Conservation (phyloP, 2,888 invertebrate genomes). For the Apotomis betuletana region DNA sequence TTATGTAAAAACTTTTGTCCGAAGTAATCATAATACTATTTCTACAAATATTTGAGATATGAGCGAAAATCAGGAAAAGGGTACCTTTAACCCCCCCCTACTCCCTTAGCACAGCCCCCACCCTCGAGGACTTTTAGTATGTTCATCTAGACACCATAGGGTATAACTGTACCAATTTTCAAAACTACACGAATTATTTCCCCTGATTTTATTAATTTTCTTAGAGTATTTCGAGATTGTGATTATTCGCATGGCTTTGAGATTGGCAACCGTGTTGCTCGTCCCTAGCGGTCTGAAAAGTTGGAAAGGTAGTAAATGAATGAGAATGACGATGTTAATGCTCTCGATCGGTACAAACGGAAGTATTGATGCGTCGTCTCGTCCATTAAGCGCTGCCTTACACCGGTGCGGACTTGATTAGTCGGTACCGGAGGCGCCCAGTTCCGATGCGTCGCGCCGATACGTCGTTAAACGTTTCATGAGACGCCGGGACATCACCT, state of each 20-base stretch:
- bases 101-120: too few relatives aligned
- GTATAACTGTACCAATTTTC: too few relatives aligned
- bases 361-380: conserved; percentile 27
- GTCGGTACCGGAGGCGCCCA: not conserved
- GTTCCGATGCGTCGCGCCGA: conserved; percentile 56
- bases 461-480: conserved; percentile 79
- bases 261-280: not conserved
- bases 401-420: conserved; percentile 11
- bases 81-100: too few relatives aligned
- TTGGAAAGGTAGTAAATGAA: conserved; percentile 1
- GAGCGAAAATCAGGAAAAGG: too few relatives aligned
- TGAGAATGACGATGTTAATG: conserved; percentile 24
- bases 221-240: too few relatives aligned
- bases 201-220: too few relatives aligned
- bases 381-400: conserved; percentile 36
- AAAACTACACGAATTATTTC: too few relatives aligned
- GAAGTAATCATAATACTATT: too few relatives aligned
- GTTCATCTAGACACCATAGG: too few relatives aligned
- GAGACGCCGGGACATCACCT: conserved; percentile 77
- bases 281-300: not conserved
- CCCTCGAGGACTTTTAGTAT: too few relatives aligned
- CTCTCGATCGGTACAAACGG: conserved; percentile 28
- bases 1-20: too few relatives aligned
- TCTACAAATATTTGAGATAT: too few relatives aligned
- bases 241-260: not conserved